Evolutionary conservation across 2,888 invertebrate species (phyloP).

Genomic region (Sphaeridia pumilis): DNA sequence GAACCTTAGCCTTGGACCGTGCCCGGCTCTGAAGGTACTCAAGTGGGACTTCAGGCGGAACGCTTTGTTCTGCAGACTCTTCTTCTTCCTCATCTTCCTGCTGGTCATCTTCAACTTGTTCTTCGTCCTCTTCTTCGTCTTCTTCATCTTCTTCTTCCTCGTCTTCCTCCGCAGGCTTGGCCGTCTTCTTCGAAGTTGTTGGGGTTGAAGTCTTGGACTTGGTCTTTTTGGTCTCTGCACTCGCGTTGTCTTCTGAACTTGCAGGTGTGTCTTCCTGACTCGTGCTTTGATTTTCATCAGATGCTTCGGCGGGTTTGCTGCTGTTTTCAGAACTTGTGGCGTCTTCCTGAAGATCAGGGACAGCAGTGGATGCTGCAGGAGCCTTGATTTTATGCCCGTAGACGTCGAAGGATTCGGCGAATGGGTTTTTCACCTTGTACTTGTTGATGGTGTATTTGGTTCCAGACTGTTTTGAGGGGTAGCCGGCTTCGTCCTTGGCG

Average conservation of each 20-base stretch:
- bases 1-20: no score
- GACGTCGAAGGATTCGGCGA: no score
- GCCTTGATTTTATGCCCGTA: no score
- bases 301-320: background rate
- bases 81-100: conserved; percentile 8
- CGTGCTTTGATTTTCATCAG: background rate
- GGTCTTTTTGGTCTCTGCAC: background rate
- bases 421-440: background rate
- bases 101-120: conserved; percentile 47
- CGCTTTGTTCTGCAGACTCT: conserved; percentile 2
- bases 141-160: background rate
- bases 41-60: conserved; percentile 3
- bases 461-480: background rate
- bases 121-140: background rate
- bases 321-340: background rate
- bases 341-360: background rate
- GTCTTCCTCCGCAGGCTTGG: background rate
- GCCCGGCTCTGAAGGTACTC: no score
- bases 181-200: background rate
- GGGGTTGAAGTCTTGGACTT: no score
- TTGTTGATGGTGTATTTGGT: background rate
- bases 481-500: background rate
- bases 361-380: no score
- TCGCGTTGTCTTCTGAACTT: background rate
- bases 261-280: background rate